These are phyloP conservation scores for Eupithecia exiguata DNA, from an alignment of 2,888 invertebrate species.

Conservation along the genomic window DNA sequence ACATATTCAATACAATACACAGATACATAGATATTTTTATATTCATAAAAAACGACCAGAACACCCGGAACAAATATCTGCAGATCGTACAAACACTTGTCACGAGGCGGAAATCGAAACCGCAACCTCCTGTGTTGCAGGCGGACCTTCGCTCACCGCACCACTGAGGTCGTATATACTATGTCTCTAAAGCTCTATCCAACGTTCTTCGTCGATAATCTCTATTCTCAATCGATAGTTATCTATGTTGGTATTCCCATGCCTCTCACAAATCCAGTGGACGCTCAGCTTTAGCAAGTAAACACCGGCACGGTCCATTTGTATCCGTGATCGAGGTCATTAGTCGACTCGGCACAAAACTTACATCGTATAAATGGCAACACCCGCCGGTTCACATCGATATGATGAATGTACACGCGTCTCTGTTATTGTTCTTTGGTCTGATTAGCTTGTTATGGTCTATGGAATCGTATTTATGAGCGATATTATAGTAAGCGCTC, in stretches of 20 bases:
- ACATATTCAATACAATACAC: too few species aligned
- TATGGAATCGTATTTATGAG: background rate
- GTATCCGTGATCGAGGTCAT: conserved; percentile 70
- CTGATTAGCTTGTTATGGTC: conserved; percentile 1
- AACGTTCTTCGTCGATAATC: background rate
- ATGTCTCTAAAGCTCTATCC: background rate
- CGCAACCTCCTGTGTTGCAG: too few species aligned
- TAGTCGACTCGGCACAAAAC: conserved; percentile 69
- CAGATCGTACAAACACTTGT: too few species aligned
- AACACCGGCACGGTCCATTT: conserved; percentile 36
- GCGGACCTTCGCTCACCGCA: too few species aligned
- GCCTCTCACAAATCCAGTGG: background rate
- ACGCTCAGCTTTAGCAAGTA: conserved; percentile 7
- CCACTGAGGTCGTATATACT: too few species aligned
- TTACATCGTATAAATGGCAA: conserved; percentile 69
- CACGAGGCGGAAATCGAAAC: too few species aligned
- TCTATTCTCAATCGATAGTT: background rate
- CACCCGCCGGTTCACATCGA: conserved; percentile 71
- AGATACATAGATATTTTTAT: too few species aligned
- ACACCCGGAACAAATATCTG: too few species aligned
- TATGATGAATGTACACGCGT: conserved; percentile 68
- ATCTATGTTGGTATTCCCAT: background rate
- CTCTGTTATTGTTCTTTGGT: conserved; percentile 15
- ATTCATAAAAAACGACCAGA: too few species aligned
- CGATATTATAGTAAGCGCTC: background rate